Evolutionary conservation across 2,797 vertebrate genomes (phyloP), one percentile per base, ranked within the genome.

Genomic region (Notolepis coatsorum): DNA sequence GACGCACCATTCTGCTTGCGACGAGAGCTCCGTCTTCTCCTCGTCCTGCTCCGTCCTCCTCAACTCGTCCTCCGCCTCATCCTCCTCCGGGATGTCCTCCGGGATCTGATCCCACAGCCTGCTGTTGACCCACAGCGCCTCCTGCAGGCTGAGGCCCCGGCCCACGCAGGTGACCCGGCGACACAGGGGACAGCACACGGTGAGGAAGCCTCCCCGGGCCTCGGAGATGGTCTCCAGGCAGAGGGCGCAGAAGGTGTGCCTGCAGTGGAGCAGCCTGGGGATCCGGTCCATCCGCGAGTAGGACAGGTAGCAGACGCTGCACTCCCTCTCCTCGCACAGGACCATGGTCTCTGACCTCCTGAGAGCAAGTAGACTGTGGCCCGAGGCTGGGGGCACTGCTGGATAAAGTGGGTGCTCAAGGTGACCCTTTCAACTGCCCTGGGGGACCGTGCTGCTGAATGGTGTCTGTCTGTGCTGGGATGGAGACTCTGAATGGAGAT

Each of bases 251-350:
- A 93, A 93, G 8, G 91, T 91, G 84, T 94, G 93, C 7, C 80
- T 74, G 81, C 93, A 94, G 89, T 92, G 90, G 8, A 94, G 90
- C 63, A 88, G 18, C 12, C 92, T 75, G 3, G 93, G 92, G 65
- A 93, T 49, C 23, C 89, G 65, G 28, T 91, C 84, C 47, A 18
- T 56, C 38, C 91, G 82, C 0, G 84, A 83, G 86, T 84, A 94
- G 5, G 75, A 61, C 49, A 68, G 30, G 27, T 88, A 81, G 74
- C 93, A 93, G 21, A 94, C 86, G n/a, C 87, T 80, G 49, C 93
- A 93, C 43, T 94, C 91, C 0, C 64, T 68, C 2, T 93, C 90
- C 55, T 90, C 88, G 18, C 79, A 88, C 54, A 89, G 63, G 20
- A 90, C 92, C 93, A 92, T 93, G 42, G 42, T 33, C 0, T 24